A percentile compares a stretch with the other conserved stretches of the same genome.
These are phyloP conservation scores for Columba janthina DNA, from an alignment of 2,113 vertebrate species.

Conservation along the genomic window DNA sequence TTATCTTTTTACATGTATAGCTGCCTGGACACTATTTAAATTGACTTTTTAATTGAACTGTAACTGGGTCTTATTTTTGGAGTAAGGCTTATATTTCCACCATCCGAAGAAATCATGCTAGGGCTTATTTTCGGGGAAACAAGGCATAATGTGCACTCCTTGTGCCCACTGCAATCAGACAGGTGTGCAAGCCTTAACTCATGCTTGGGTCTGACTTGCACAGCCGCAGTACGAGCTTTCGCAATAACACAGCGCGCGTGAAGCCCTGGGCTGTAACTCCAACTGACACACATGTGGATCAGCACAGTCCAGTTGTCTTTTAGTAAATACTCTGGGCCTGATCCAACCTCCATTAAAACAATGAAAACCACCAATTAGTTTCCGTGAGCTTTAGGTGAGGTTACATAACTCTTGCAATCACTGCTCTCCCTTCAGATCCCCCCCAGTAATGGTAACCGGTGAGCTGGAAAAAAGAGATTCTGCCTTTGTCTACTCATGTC, in stretches of 20 bases:
- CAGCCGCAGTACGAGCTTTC: neutral
- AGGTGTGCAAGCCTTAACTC: neutral
- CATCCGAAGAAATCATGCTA: too few relatives aligned
- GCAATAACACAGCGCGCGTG: rapidly evolving
- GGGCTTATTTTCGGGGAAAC: too few relatives aligned
- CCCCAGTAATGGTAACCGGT: neutral
- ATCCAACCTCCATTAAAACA: neutral
- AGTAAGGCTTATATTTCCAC: too few relatives aligned
- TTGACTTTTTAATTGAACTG: too few relatives aligned
- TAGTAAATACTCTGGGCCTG: neutral
- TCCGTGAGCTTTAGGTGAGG: neutral
- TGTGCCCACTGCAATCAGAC: rapidly evolving
- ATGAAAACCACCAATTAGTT: neutral
- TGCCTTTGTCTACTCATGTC: neutral
- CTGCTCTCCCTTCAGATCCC: neutral
- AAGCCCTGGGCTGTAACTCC: neutral
- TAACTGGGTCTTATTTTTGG: too few relatives aligned
- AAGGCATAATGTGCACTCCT: neutral
- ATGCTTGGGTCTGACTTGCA: rapidly evolving
- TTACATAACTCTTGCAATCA: neutral
- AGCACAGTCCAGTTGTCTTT: neutral
- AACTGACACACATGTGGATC: neutral
- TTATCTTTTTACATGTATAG: too few relatives aligned
- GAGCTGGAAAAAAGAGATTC: neutral
- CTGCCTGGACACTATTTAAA: too few relatives aligned